These are phyloP conservation scores for Bradypodion pumilum DNA, from an alignment of 2,797 vertebrate species.

Conservation along the genomic window DNA sequence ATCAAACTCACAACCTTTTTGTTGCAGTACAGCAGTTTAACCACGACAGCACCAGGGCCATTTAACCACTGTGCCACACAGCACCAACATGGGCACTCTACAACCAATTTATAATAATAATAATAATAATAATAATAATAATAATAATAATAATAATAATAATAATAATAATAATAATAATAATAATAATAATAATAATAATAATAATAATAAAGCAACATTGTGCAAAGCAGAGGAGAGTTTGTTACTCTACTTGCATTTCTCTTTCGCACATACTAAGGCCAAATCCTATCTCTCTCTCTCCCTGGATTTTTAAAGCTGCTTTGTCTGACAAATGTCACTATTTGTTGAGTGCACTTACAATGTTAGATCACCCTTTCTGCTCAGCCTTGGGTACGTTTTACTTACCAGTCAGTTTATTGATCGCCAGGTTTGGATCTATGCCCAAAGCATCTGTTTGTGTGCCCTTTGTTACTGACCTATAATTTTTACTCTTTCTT, in stretches of 20 bases:
- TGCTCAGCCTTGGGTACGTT: constrained; percentile 32
- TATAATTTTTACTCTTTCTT: too few species aligned
- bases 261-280: constrained; percentile 48
- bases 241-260: constrained; percentile 50
- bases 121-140: too few species aligned
- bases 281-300: constrained; percentile 36
- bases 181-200: too few species aligned
- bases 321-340: constrained; percentile 61
- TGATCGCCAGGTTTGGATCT: constrained; percentile 46
- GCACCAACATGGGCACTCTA: constrained; percentile 29
- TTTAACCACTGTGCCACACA: too few species aligned
- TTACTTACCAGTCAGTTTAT: constrained; percentile 51
- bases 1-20: too few species aligned
- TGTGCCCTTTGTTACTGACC: neutral
- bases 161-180: too few species aligned
- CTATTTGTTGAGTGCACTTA: constrained; percentile 58
- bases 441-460: constrained; percentile 17
- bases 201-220: constrained; percentile 42
- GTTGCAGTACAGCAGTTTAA: too few species aligned
- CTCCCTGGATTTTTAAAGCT: constrained; percentile 44
- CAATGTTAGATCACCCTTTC: constrained; percentile 54
- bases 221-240: constrained; percentile 29
- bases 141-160: too few species aligned
- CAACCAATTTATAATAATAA: too few species aligned
- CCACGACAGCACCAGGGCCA: too few species aligned